These are phyloP conservation scores for Vannuccia rotundouncinata DNA, from an alignment of 2,888 invertebrate species.

Conservation along the genomic window DNA sequence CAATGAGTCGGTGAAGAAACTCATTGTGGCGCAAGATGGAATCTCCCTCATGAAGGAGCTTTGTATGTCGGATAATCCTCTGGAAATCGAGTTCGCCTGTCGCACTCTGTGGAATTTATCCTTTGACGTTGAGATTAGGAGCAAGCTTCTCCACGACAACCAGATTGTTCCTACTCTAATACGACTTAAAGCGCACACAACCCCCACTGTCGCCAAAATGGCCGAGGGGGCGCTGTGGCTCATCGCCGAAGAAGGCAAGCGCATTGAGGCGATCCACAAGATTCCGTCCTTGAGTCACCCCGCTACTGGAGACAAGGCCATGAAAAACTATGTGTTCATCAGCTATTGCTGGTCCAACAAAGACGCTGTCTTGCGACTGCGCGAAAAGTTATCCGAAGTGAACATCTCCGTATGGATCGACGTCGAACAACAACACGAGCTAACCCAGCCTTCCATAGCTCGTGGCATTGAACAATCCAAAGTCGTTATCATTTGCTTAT, in stretches of 20 bases:
- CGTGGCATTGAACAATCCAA: slow-evolving; percentile 14
- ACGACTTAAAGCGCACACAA: slow-evolving; percentile 44
- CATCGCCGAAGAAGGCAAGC: slow-evolving; percentile 41
- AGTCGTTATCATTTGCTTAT: slow-evolving; percentile 35
- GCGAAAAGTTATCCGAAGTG: slow-evolving; percentile 41
- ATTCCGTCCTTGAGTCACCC: not conserved
- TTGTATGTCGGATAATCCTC: slow-evolving; percentile 44
- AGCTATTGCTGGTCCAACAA: slow-evolving; percentile 49
- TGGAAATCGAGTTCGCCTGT: slow-evolving; percentile 46
- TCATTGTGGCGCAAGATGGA: slow-evolving; percentile 48
- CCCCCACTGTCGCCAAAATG: slow-evolving; percentile 44
- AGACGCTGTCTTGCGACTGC: slow-evolving; percentile 45
- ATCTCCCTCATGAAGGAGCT: slow-evolving; percentile 45
- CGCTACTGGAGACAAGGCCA: not conserved
- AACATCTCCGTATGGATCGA: slow-evolving; percentile 36
- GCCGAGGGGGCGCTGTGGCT: slow-evolving; percentile 47
- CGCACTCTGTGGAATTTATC: slow-evolving; percentile 48
- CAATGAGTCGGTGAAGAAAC: slow-evolving; percentile 49
- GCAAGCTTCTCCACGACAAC: slow-evolving; percentile 43
- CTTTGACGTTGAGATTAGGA: slow-evolving; percentile 47
- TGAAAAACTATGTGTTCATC: slow-evolving; percentile 42
- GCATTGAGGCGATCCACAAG: too few species aligned
- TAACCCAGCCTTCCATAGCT: slow-evolving; percentile 25
- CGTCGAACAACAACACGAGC: slow-evolving; percentile 34
- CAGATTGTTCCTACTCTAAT: slow-evolving; percentile 45